These are phyloP conservation scores for Hylomyscus alleni DNA, from an alignment of 2,797 vertebrate species.

Conservation along the genomic window DNA sequence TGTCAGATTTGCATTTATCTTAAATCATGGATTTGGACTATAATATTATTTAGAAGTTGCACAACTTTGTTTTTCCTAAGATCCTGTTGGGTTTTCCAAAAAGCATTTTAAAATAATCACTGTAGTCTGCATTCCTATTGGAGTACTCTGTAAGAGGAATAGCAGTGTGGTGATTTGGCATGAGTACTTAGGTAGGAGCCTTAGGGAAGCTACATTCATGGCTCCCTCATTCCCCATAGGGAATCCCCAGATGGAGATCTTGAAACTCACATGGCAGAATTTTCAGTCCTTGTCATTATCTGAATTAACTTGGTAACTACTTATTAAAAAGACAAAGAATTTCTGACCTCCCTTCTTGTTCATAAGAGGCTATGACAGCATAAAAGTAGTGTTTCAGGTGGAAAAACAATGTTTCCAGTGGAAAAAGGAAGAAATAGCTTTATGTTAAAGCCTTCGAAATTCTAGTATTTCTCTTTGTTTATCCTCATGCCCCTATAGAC, in stretches of 20 bases:
- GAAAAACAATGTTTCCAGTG: neutral
- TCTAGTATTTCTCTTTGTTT: neutral
- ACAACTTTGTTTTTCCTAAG: conserved; percentile 4
- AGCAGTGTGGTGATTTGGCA: neutral
- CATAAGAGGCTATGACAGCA: neutral
- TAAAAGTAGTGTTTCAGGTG: neutral
- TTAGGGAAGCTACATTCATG: neutral
- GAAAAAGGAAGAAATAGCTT: neutral
- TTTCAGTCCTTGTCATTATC: neutral
- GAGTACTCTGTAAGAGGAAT: neutral
- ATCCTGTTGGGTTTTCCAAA: neutral
- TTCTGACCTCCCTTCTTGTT: neutral
- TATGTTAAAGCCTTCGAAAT: neutral
- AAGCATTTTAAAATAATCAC: neutral
- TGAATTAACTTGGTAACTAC: neutral
- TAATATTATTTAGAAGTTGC: neutral
- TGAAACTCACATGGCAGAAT: neutral
- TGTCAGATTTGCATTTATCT: neutral
- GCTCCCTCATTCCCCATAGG: neutral
- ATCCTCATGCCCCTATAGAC: neutral
- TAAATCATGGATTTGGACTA: neutral
- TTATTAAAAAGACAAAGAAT: neutral
- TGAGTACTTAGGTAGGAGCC: neutral
- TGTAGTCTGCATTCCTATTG: neutral
- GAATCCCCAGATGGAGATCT: neutral